Evolutionary conservation across 2,888 invertebrate species (phyloP).

Genomic region (Criorhina ranunculi): DNA sequence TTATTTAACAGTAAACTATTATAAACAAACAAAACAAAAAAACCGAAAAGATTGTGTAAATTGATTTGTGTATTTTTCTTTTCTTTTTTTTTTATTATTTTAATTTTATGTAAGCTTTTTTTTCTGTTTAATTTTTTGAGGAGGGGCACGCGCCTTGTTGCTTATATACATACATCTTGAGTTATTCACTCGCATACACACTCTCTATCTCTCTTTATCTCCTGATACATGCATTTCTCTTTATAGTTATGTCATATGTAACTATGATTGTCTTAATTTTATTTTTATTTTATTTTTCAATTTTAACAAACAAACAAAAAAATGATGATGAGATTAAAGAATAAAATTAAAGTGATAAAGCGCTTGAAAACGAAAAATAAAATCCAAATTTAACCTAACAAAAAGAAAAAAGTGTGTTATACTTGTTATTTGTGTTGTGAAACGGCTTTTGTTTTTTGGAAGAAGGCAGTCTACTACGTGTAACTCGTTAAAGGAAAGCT

Average conservation of each 20-base stretch:
- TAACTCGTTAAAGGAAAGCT: too few species aligned
- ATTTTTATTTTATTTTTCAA: constrained; percentile 60
- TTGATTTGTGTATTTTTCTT: constrained; percentile 58
- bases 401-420: constrained; percentile 21
- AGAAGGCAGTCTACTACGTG: too few species aligned
- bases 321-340: constrained; percentile 75
- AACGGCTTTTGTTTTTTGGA: not conserved
- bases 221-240: constrained; percentile 69
- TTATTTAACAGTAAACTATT: constrained; percentile 75
- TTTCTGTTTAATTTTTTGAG: constrained; percentile 29
- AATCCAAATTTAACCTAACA: constrained; percentile 76
- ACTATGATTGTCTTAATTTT: constrained; percentile 67
- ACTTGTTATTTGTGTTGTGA: constrained; percentile 16
- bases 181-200: constrained; percentile 41
- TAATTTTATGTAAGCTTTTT: constrained; percentile 45
- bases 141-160: constrained; percentile 44
- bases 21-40: constrained; percentile 48
- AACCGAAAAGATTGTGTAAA: constrained; percentile 66
- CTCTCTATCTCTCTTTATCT: constrained; percentile 34
- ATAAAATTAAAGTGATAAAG: constrained; percentile 74
- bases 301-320: too few species aligned
- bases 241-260: constrained; percentile 56
- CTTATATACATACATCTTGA: constrained; percentile 58
- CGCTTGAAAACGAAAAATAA: constrained; percentile 77
- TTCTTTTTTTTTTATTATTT: constrained; percentile 37